Base-by-base conservation (phyloP, 1,140 invertebrate species). In the Rhagoletis pomonella region DNA sequence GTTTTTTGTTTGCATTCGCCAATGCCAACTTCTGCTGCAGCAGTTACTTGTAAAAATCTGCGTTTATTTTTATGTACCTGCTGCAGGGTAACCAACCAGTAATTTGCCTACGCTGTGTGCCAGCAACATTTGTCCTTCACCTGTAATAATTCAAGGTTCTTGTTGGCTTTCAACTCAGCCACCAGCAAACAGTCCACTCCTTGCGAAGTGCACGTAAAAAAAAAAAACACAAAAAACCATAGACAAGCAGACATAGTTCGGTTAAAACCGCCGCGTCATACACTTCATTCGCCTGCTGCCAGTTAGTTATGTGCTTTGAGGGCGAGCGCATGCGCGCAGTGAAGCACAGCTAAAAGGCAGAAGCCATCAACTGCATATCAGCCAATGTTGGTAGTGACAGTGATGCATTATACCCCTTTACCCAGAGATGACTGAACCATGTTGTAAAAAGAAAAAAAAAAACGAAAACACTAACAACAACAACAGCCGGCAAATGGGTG, bases 121-220 rank as follows among this genome's bases (percentile, higher is more conserved):
- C 73, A 81, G 10, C 73, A 81, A 81, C 73, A 29, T 50, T 17
- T 81, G 73, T 81, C 73, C 73, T 81, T 81, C 73, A 81, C 47
- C 73, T 81, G 73, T 81, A 81, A 81, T 81, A 81, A 55, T 5
- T 81, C 73, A 81, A 81, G 47, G 73, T 81, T 81, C 29, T 81
- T 81, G 47, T 9, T n/a, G 73, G 19, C 73, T 81, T 55, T 81
- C 73, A 81, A 81, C 73, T 58, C n/a, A 29, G 73, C 73, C 73
- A 81, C 0, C 44, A 81, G 47, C 73, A n/a, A 55, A 62, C 60
- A 62, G 4, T 29, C 29, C 29, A 29, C 29, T 29, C 29, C 29
- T 29, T 29, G 9, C n/a, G 17, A 81, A 50, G 0, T 47, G 60
- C 60, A 55, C 50, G 50, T 10, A 55, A 55, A 55, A 5, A 7